A percentile compares a stretch with the other conserved stretches of the same genome.
These are phyloP conservation scores for Engraulis encrasicolus DNA, from an alignment of 2,113 vertebrate genomes.

Conservation along the genomic window DNA sequence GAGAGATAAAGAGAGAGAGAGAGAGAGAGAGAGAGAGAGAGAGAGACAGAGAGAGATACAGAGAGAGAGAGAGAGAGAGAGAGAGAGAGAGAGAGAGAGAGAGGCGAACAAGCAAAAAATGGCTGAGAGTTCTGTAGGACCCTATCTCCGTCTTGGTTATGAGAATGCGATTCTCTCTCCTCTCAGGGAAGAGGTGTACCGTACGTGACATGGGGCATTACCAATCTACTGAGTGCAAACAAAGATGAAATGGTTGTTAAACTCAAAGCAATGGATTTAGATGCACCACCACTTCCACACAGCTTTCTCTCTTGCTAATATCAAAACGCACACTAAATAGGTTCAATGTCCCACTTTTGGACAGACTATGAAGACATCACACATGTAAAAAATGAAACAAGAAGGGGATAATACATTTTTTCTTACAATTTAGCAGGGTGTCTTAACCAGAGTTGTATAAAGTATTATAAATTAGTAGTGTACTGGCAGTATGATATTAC, in stretches of 20 bases:
- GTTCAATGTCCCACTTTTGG: neutral
- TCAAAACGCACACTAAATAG: neutral
- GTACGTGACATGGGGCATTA: neutral
- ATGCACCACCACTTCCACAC: neutral
- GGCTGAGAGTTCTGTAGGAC: neutral
- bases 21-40: neutral
- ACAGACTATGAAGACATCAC: neutral
- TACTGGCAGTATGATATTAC: no score
- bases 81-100: neutral
- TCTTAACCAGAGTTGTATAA: no score
- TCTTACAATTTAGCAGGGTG: no score
- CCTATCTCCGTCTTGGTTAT: neutral
- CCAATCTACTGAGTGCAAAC: neutral
- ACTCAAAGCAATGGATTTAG: slow-evolving; percentile 14
- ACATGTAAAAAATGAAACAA: neutral
- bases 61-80: no score
- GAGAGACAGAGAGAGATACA: no score
- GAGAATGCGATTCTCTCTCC: neutral
- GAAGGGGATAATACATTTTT: neutral
- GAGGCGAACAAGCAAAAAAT: neutral
- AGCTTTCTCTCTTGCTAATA: neutral
- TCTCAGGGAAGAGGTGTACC: neutral
- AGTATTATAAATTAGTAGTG: no score
- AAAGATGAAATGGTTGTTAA: neutral
- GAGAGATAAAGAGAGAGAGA: no score